Conservation (phyloP, 2,113 vertebrate genomes). For the Myiozetetes cayanensis region DNA sequence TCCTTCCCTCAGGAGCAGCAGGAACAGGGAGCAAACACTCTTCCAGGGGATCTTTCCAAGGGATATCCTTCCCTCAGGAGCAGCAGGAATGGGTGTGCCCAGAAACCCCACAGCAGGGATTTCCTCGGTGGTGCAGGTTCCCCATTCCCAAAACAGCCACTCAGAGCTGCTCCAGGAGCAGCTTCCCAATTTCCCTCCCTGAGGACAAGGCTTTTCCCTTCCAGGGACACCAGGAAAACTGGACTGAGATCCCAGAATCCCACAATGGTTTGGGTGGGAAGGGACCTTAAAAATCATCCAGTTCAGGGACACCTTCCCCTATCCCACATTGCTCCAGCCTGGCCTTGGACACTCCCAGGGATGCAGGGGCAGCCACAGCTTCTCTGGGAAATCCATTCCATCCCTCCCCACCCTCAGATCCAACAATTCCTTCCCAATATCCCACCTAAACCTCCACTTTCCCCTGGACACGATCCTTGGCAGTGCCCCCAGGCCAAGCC, state of each 20-base stretch:
- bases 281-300: neutral
- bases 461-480: neutral
- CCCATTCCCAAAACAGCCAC: neutral
- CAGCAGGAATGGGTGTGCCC: neutral
- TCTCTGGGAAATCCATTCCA: neutral
- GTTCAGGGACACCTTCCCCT: neutral
- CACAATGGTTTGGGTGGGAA: neutral
- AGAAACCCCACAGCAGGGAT: accelerated
- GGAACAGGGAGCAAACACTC: neutral
- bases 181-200: neutral
- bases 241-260: neutral
- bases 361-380: neutral
- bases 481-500: too few species aligned
- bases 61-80: neutral
- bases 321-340: accelerated
- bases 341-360: neutral
- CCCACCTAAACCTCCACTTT: too few species aligned
- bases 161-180: neutral
- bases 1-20: accelerated
- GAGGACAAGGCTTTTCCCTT: neutral
- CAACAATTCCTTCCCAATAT: neutral
- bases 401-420: neutral
- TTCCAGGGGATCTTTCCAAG: neutral
- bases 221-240: neutral
- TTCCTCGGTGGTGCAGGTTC: accelerated